phyloP scores from a whole-genome alignment of 2,888 invertebrate species.

The Oasisia sp. region DNA sequence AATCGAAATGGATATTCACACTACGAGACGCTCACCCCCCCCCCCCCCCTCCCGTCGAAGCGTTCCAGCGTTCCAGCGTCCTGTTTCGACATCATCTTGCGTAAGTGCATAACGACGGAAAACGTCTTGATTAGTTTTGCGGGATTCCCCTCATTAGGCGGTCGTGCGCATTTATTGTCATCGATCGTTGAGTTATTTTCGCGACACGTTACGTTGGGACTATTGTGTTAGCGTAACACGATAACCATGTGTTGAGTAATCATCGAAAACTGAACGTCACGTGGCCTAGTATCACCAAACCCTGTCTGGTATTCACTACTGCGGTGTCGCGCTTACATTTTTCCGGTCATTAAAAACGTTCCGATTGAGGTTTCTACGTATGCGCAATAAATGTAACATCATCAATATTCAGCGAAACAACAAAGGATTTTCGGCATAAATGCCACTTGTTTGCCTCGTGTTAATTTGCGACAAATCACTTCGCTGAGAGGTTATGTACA shows the following conservation, averaged over 20 bases:
- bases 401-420: too few relatives aligned
- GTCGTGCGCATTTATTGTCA: neutral
- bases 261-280: too few relatives aligned
- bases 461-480: too few relatives aligned
- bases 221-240: neutral
- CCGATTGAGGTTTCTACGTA: too few relatives aligned
- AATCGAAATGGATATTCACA: neutral
- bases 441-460: too few relatives aligned
- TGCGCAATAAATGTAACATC: too few relatives aligned
- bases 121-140: neutral
- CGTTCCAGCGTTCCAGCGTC: neutral
- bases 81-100: neutral
- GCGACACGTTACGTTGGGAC: neutral
- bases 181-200: neutral
- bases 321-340: too few relatives aligned
- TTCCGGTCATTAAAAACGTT: too few relatives aligned
- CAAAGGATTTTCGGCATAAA: too few relatives aligned
- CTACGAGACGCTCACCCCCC: neutral
- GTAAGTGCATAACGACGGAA: neutral
- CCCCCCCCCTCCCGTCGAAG: neutral
- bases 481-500: too few relatives aligned
- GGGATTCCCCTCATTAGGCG: neutral
- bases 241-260: neutral
- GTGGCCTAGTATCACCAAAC: neutral
- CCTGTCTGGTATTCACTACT: neutral